Base-by-base conservation (phyloP, 2,797 vertebrate species). In the Cetoscarus ocellatus region DNA sequence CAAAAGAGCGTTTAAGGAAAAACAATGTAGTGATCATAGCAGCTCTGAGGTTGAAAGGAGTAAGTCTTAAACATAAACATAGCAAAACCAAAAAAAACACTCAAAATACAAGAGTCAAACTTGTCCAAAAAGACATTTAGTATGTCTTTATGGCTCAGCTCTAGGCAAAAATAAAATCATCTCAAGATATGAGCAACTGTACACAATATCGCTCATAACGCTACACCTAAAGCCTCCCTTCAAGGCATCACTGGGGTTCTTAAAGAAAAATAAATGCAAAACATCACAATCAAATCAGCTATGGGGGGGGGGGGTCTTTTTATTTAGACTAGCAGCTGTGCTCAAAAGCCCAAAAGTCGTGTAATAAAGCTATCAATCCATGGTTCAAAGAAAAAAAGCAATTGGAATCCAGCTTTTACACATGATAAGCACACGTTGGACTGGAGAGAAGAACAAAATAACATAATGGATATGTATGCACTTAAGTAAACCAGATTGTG, bases 171-270 rank as follows among this genome's bases (percentile, higher is more conserved):
- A 10, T 10, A 7, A 39, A 27, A 27, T 4, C 27, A 35, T 35
- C 52, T 27, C 14, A 42, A 55, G 42, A 42, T 42, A 50, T 2
- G 1, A 70, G 18, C 42, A 36, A 18, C 10, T 35, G 8, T 7
- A 42, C 15, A 18, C 15, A 61, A 45, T 35, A 17, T 61, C 3
- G 53, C 40, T 65, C 36, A 60, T 60, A n/a, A 39, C 34, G 27
- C 10, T 11, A 17, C 18, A 19, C 17, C 17, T 14, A 18, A 35
- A 53, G 54, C 3, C 43, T 61, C 1, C 19, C 44, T 47, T 40
- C 43, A 5, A 13, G 17, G 54, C 8, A 7, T 58, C n/a, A 52
- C 11, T 55, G 5, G 12, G 43, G 38, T 52, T 52, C 27, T 56
- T 19, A 70, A 43, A 38, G 18, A 61, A 45, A 17, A 57, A 18